Base-by-base conservation (phyloP, 2,113 vertebrate species). In the Enhydra lutris region DNA sequence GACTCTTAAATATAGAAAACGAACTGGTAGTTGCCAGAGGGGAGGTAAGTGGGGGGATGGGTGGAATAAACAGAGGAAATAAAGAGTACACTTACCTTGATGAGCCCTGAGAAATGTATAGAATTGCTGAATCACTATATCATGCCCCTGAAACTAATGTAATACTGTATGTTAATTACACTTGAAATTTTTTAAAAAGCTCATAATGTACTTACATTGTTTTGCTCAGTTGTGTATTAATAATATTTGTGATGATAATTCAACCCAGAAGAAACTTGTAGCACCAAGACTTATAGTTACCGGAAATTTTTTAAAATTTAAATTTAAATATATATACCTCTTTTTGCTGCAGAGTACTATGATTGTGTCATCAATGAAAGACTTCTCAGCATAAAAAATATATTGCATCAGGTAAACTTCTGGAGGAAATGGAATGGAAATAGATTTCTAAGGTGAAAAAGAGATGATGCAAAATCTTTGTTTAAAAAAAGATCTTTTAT, bases 371-470 rank as follows among this genome's bases (percentile, higher is more conserved):
- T 82, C 91, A 92, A 31, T 85, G 63, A 94, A 96, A 94, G 81
- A 83, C 36, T 80, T 97, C 80, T 23, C 84, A 86, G 78, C 65
- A 86, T 55, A 85, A 85, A 88, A 71, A 88, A 81, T 59, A 59
- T 47, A 83, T 87, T 63, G 45, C 52, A 55, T 80, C 69, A 67
- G 50, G 39, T 95, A 95, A 95, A 96, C 42, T 83, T 81, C 93
- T 47, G 55, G 12, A 86, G 45, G 74, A 95, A 95, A 42, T 47
- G 18, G 50, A 91, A 57, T 89, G 11, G 80, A 93, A 94, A 69
- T 85, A 59, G 17, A 45, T 95, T 94, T 95, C 88, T 88, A 84
- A 81, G 69, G 15, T 71, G 36, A 71, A 91, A 95, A 95, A 94
- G 57, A 96, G 86, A 79, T 36, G 71, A 81, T 55, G 55, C 34